Base-by-base conservation (phyloP, 2,888 invertebrate genomes). In the Dryocosmus kuriphilus region DNA sequence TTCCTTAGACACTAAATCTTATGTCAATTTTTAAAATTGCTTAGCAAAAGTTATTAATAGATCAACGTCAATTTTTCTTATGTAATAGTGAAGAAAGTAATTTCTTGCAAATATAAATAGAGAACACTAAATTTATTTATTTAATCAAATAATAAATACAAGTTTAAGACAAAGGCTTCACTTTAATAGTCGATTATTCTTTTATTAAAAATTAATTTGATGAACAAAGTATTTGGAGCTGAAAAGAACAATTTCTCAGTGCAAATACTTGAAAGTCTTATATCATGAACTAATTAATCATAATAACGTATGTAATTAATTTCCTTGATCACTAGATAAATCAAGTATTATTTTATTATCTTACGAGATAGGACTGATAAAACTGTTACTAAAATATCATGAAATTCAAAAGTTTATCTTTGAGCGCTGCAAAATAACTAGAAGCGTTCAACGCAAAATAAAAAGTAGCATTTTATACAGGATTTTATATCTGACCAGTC, bases 321-420 rank as follows among this genome's bases (percentile, higher is more conserved):
- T 3, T 41, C 4, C 41, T 41, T 16, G 7, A 57, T 57, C 22
- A 57, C 4, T 57, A 57, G 22, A 14, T 57, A 57, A 24, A 57
- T 57, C n/a, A 24, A 11, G n/a, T 57, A 11, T n/a, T 24, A 57
- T 57, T 24, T n/a, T 24, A 57, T 24, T 57, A 24, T 22, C 7
- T 24, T 24, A 7, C 1, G n/a, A 67, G 16, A 41, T 16, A 35
- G 30, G 9, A 46, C 19, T 46, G 30, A 46, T 71, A 51, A 71
- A 9, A 65, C 27, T 71, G 24, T 24, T 2, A 46, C 27, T 38
- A 38, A 38, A 38, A 22, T 22, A 14, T 65, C 19, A 27, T 27
- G 27, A 71, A 51, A 71, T 19, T 71, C 19, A 71, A 67, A 67
- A 51, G 51, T 30, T 71, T 51, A 71, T 71, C 46, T 11, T 51